Conservation (phyloP, 2,113 vertebrate genomes). For the Forbesichthys papilliferus region DNA sequence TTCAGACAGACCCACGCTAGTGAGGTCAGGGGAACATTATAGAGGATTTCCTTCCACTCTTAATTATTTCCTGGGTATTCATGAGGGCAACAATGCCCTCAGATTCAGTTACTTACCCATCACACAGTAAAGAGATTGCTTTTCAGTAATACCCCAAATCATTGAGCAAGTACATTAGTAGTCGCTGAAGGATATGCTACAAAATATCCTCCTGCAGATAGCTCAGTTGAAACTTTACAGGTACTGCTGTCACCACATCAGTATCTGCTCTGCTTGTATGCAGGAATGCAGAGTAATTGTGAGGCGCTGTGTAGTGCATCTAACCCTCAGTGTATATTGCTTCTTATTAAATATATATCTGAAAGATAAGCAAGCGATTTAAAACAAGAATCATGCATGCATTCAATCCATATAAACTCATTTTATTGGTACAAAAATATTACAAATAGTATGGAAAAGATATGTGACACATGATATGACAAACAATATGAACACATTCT, state of each 20-base stretch:
- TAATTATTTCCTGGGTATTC: conserved; percentile 83
- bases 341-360: too few relatives aligned
- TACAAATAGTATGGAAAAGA: conserved; percentile 52
- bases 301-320: neutral
- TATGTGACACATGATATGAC: conserved; percentile 27
- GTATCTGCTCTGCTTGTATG: neutral
- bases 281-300: neutral
- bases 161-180: conserved; percentile 50
- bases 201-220: conserved; percentile 32
- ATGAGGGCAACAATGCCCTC: conserved; percentile 70
- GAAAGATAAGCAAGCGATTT: too few relatives aligned
- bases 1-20: conserved; percentile 61
- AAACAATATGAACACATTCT: conserved; percentile 28
- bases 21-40: conserved; percentile 78
- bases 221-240: neutral
- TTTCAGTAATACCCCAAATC: conserved; percentile 49
- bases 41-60: conserved; percentile 81
- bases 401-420: conserved; percentile 19
- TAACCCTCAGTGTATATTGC: too few relatives aligned
- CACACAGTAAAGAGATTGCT: conserved; percentile 45
- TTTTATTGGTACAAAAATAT: conserved; percentile 75
- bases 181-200: conserved; percentile 19
- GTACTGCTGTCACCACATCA: neutral
- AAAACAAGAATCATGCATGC: neutral
- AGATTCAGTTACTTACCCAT: conserved; percentile 69